Evolutionary conservation across 2,113 vertebrate genomes (phyloP).

Genomic region (Phyllopteryx taeniolatus): DNA sequence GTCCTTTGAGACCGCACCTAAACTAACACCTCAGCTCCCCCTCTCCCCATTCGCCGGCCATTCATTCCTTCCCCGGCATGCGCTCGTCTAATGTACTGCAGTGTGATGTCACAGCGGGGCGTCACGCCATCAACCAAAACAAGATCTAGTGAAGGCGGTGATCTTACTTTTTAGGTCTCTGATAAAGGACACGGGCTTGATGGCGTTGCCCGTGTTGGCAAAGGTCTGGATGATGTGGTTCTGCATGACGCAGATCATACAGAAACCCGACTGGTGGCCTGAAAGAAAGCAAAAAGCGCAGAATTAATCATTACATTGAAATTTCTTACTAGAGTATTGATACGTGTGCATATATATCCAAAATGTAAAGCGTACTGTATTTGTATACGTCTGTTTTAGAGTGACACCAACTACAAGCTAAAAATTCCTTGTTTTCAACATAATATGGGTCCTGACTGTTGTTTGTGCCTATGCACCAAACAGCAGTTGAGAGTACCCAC

Average conservation of each 20-base stretch:
- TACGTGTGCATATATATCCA: background rate
- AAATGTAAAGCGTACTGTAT: background rate
- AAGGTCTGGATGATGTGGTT: conserved; percentile 93
- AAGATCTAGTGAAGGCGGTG: background rate
- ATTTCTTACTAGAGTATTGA: background rate
- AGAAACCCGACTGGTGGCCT: conserved; percentile 92
- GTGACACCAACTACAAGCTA: background rate
- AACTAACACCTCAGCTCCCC: conserved; percentile 24
- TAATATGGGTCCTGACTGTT: no score
- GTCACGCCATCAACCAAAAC: conserved; percentile 20
- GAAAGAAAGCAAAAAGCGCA: conserved; percentile 20
- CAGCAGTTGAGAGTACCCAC: no score
- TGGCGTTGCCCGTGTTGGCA: conserved; percentile 88
- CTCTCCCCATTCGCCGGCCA: conserved; percentile 17
- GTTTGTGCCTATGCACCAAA: no score
- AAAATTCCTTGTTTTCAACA: no score
- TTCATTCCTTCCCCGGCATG: conserved; percentile 33
- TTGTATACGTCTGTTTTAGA: background rate
- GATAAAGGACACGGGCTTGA: conserved; percentile 92
- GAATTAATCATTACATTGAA: background rate
- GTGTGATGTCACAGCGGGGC: conserved; percentile 28
- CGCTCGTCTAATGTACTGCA: conserved; percentile 37
- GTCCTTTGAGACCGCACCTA: conserved; percentile 36
- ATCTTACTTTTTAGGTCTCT: conserved; percentile 91
- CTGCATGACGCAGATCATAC: conserved; percentile 97